Base-by-base conservation (phyloP, 2,113 vertebrate species). In the Melanerpes formicivorus region DNA sequence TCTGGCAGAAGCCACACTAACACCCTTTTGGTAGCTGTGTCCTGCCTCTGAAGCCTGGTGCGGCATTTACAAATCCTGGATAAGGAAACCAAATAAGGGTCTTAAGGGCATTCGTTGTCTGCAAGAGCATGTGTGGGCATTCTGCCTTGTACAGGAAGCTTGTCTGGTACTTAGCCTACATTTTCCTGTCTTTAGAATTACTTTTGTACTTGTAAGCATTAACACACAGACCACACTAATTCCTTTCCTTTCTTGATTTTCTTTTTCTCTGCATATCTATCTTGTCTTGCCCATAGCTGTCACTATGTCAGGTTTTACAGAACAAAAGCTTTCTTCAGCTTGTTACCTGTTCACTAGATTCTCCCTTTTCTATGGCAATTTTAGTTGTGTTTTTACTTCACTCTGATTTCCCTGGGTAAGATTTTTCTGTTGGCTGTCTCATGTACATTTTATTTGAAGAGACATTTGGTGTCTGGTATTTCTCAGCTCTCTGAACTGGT, bases 401-500 rank as follows among this genome's bases (percentile, higher is more conserved):
- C 48, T 76, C 60, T 86, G 75, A 73, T 85, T 91, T 93, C 79
- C 69, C 76, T 91, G 82, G 91, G 85, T 66, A 93, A 77, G 59
- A 78, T 62, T 82, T 91, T 62, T 80, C 87, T 80, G 63, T 73
- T 76, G 80, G 62, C 80, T 93, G 63, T 69, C 81, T 91, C 42
- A 11, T 48, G 64, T 87, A 71, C 77, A 81, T 90, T 93, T 94
- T 93, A 83, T 90, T 94, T 90, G 80, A 83, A 86, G 91, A 92
- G 69, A 78, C 18, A 5, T 91, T 84, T 58, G 15, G 46, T 82
- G 78, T 84, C 88, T 91, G 93, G 81, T 84, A 50, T 92, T 95
- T 90, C 89, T 95, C 86, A 91, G 58, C 58, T 87, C 69, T 89
- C 72, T 0, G 2, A 80, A 80, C 44, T 91, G 75, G 30, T 90